A percentile compares a stretch with the other conserved stretches of the same genome.
These are phyloP conservation scores for Chamaea fasciata DNA, from an alignment of 2,113 vertebrate species.

Conservation along the genomic window DNA sequence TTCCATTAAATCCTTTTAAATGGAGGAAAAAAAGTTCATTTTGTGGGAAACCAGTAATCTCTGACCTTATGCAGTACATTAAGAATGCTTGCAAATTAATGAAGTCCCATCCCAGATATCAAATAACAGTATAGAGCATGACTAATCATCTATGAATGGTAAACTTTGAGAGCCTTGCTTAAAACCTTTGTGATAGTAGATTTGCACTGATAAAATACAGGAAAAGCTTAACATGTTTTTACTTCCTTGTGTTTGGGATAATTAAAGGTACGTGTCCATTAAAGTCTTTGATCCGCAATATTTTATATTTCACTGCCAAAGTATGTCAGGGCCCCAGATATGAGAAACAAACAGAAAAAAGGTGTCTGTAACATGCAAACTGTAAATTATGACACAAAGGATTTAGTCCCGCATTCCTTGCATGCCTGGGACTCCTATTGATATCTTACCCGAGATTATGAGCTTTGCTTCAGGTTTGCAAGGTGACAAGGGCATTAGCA, in stretches of 20 bases:
- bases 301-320: not conserved
- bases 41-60: not conserved
- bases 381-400: not conserved
- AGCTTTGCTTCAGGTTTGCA: not conserved
- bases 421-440: not conserved
- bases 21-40: not conserved
- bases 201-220: not conserved
- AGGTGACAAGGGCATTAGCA: not conserved
- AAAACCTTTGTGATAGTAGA: not conserved
- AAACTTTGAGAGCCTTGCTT: not conserved
- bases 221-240: not conserved
- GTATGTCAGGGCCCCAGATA: not conserved
- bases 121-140: not conserved
- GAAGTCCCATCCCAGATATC: not conserved
- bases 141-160: not conserved
- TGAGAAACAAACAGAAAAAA: not conserved
- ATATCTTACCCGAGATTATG: not conserved
- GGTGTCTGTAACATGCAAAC: not conserved
- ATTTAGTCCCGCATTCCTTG: not conserved
- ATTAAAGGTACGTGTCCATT: not conserved
- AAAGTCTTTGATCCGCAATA: not conserved
- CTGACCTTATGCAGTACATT: not conserved
- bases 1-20: not conserved
- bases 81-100: conserved; percentile 9
- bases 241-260: not conserved